Evolutionary conservation across 2,888 invertebrate species (phyloP).

Genomic region (Rotaria socialis): DNA sequence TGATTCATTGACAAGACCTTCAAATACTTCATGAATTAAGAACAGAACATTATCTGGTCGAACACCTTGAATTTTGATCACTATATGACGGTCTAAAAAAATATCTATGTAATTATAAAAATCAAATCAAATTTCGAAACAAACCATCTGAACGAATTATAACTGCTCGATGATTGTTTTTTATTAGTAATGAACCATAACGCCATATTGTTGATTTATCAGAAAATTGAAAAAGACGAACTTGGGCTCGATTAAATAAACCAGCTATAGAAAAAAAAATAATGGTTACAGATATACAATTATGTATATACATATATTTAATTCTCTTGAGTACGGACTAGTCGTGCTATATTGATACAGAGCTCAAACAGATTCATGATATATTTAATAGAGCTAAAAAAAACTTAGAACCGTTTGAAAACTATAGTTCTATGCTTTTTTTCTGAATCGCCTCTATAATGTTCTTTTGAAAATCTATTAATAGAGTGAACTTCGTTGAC

Average conservation of each 20-base stretch:
- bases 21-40: constrained; percentile 57
- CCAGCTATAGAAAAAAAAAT: constrained; percentile 50
- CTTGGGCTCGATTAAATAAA: constrained; percentile 59
- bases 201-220: constrained; percentile 57
- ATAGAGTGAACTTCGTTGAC: too few species aligned
- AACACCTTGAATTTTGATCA: constrained; percentile 53
- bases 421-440: too few species aligned
- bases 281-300: too few species aligned
- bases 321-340: too few species aligned
- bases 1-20: constrained; percentile 55
- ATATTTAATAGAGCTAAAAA: too few species aligned
- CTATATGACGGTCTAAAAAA: constrained; percentile 49
- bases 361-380: too few species aligned
- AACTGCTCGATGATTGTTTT: constrained; percentile 56
- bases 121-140: neutral
- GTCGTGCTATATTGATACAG: too few species aligned
- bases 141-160: constrained; percentile 52
- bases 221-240: constrained; percentile 55
- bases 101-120: too few species aligned
- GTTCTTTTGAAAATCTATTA: too few species aligned
- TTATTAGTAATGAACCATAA: constrained; percentile 56
- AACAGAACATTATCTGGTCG: constrained; percentile 57
- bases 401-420: too few species aligned
- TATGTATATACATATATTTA: too few species aligned
- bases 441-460: too few species aligned